A percentile compares a stretch with the other conserved stretches of the same genome.
These are phyloP conservation scores for Bombylius major DNA, from an alignment of 2,888 invertebrate genomes.

Conservation along the genomic window DNA sequence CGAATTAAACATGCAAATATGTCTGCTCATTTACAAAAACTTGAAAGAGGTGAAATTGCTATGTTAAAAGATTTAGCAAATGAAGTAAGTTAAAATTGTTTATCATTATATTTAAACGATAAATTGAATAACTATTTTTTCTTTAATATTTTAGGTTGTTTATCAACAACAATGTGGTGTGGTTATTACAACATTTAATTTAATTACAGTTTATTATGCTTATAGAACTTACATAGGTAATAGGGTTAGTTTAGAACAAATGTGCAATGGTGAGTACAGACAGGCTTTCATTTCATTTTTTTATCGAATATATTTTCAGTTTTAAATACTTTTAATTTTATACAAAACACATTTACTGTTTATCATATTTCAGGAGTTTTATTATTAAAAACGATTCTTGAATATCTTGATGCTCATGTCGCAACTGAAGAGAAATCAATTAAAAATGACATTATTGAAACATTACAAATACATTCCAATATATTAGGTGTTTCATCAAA, in stretches of 20 bases:
- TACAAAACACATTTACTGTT: too few relatives aligned
- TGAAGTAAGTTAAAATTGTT: slow-evolving; percentile 26
- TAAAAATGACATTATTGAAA: slow-evolving; percentile 40
- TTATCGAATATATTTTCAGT: too few relatives aligned
- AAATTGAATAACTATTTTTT: not conserved
- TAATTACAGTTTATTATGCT: slow-evolving; percentile 44
- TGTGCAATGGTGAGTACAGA: slow-evolving; percentile 28
- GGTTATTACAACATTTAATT: slow-evolving; percentile 58
- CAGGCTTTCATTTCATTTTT: too few relatives aligned
- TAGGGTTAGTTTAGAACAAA: slow-evolving; percentile 36
- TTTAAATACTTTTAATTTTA: not conserved
- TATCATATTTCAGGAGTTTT: slow-evolving; percentile 20
- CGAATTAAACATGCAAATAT: slow-evolving; percentile 40
- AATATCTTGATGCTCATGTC: slow-evolving; percentile 36
- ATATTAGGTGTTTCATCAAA: slow-evolving; percentile 19
- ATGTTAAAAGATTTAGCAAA: slow-evolving; percentile 54
- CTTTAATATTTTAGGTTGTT: slow-evolving; percentile 39
- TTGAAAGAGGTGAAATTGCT: slow-evolving; percentile 47
- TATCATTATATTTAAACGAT: not conserved
- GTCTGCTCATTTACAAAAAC: slow-evolving; percentile 45
- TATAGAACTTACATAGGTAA: slow-evolving; percentile 25
- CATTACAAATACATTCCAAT: slow-evolving; percentile 45
- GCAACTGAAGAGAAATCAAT: slow-evolving; percentile 37
- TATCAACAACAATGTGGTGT: slow-evolving; percentile 55
- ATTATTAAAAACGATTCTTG: slow-evolving; percentile 27